Percentiles rank a stretch among this genome's conserved stretches.
These are phyloP conservation scores for Bombycilla garrulus DNA, from an alignment of 2,113 vertebrate genomes.

Conservation along the genomic window DNA sequence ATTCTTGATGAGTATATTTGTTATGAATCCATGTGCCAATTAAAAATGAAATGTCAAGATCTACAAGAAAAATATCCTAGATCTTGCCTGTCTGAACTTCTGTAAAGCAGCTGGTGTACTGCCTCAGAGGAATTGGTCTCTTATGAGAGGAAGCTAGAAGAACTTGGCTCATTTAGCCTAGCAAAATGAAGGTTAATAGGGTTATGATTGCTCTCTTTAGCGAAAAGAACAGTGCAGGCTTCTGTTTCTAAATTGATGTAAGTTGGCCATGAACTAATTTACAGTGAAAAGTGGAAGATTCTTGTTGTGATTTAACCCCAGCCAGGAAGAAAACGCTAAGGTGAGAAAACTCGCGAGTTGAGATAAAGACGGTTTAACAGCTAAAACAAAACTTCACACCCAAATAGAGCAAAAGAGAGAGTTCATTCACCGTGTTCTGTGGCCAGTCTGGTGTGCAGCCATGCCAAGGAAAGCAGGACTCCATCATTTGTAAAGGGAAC, in stretches of 20 bases:
- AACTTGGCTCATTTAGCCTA: not conserved
- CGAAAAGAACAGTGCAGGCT: not conserved
- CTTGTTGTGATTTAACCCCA: not conserved
- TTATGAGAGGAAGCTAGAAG: not conserved
- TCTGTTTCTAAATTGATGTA: not conserved
- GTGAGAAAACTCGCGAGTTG: not conserved
- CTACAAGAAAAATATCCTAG: not conserved
- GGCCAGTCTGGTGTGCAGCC: not conserved
- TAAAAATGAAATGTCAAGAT: not conserved
- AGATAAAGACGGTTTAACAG: not conserved
- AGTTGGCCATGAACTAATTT: not conserved
- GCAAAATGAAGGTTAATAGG: not conserved
- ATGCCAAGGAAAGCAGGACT: not conserved
- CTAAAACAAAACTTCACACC: not conserved
- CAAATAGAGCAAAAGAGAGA: not conserved
- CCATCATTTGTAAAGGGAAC: rapidly evolving
- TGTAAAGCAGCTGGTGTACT: not conserved
- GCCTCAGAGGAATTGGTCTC: not conserved
- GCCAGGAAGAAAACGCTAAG: not conserved
- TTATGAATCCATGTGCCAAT: not conserved
- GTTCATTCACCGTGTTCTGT: not conserved
- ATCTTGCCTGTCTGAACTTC: not conserved
- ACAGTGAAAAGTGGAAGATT: not conserved
- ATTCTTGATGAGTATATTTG: not conserved
- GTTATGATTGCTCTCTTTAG: not conserved